Percentiles rank a stretch among this genome's conserved stretches.
phyloP scores from a whole-genome alignment of 2,113 vertebrate genomes.

The Leucoraja erinaceus region DNA sequence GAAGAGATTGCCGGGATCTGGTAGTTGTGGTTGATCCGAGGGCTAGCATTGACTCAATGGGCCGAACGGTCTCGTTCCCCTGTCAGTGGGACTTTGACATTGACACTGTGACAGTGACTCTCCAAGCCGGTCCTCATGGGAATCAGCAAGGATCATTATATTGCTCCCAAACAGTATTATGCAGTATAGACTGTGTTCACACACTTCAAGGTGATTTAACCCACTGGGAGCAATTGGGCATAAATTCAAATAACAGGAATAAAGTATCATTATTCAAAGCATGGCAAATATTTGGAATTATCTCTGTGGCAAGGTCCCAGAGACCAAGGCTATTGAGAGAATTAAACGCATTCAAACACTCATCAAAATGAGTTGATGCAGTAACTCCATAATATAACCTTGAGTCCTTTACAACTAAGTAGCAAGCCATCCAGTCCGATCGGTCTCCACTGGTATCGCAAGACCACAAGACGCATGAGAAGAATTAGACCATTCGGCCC shows the following conservation, averaged over 20 bases:
- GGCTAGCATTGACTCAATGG: too few relatives aligned
- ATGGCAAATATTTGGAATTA: neutral
- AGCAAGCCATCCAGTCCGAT: too few relatives aligned
- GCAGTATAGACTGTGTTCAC: neutral
- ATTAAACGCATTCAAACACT: too few relatives aligned
- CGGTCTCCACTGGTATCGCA: too few relatives aligned
- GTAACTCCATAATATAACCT: too few relatives aligned
- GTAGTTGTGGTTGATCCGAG: too few relatives aligned
- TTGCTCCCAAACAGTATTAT: neutral
- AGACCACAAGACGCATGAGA: too few relatives aligned
- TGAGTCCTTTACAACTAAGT: too few relatives aligned
- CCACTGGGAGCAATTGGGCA: neutral
- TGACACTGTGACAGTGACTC: neutral
- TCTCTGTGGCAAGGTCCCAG: neutral
- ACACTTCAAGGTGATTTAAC: neutral
- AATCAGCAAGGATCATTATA: neutral
- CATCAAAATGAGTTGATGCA: neutral
- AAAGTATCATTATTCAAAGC: neutral
- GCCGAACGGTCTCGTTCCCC: too few relatives aligned
- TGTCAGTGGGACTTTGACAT: neutral
- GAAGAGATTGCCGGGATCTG: too few relatives aligned
- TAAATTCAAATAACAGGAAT: neutral
- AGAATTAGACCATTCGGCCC: too few relatives aligned
- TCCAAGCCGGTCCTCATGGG: neutral
- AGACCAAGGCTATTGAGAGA: too few relatives aligned